These are phyloP conservation scores for Caenorhabditis imperialis DNA, from an alignment of 2,888 invertebrate genomes.

Conservation along the genomic window DNA sequence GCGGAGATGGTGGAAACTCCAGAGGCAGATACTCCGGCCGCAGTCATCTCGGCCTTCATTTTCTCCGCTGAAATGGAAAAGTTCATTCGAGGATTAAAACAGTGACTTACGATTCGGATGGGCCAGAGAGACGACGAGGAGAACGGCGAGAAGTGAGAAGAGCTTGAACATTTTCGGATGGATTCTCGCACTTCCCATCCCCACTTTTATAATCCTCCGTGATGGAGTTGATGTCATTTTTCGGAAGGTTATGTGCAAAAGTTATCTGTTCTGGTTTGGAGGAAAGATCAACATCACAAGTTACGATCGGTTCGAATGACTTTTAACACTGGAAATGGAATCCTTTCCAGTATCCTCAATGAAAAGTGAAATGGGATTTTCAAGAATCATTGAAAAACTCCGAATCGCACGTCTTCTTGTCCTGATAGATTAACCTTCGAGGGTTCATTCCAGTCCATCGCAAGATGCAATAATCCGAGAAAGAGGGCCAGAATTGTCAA, in stretches of 20 bases:
- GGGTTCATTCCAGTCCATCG: no score
- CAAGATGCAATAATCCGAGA: no score
- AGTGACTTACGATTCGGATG: conserved; percentile 16
- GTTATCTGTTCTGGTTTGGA: conserved; percentile 30
- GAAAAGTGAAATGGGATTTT: no score
- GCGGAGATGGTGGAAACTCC: conserved; percentile 19
- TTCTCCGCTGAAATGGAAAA: conserved; percentile 16
- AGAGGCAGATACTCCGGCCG: conserved; percentile 25
- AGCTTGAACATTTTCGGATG: conserved; percentile 14
- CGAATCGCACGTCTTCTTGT: no score
- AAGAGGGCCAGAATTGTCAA: no score
- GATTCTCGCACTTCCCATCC: neutral
- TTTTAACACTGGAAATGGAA: neutral
- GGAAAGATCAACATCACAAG: conserved; percentile 21
- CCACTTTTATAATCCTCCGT: conserved; percentile 1
- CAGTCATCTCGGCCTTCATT: conserved; percentile 25
- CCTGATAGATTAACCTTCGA: no score
- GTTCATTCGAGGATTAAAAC: neutral
- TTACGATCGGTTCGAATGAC: neutral
- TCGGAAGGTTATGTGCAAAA: conserved; percentile 13
- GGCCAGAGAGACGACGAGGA: conserved; percentile 12
- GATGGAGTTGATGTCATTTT: conserved; percentile 6
- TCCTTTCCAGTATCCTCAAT: neutral
- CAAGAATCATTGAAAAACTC: no score
- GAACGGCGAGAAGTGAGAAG: conserved; percentile 1